Evolutionary conservation across 2,113 vertebrate genomes (phyloP).

Genomic region (Astatoreochromis straeleni): DNA sequence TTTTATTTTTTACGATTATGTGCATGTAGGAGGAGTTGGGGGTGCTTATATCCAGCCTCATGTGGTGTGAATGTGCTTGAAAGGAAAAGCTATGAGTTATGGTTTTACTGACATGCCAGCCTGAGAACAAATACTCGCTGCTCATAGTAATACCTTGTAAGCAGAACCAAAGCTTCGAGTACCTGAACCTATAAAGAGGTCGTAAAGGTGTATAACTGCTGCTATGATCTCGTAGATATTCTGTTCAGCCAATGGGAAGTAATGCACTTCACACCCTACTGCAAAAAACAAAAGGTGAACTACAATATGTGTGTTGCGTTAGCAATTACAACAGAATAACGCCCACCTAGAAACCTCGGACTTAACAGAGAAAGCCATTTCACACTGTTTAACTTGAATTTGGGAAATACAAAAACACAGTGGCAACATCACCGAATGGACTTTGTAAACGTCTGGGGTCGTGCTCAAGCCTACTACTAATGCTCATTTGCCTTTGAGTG

Average conservation of each 20-base stretch:
- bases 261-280: not conserved
- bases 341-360: not conserved
- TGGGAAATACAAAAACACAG: not conserved
- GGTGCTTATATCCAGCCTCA: not conserved
- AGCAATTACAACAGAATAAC: not conserved
- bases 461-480: not conserved
- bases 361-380: not conserved
- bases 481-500: slow-evolving; percentile 3
- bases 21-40: not conserved
- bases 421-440: not conserved
- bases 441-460: not conserved
- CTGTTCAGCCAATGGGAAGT: not conserved
- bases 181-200: not conserved
- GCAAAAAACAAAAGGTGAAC: not conserved
- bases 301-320: not conserved
- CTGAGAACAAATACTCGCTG: not conserved
- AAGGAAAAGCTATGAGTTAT: not conserved
- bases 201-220: not conserved
- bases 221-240: not conserved
- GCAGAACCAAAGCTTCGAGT: not conserved
- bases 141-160: not conserved
- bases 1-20: not conserved
- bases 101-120: slow-evolving; percentile 3
- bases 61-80: not conserved
- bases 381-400: not conserved